Evolutionary conservation across 2,113 vertebrate species (phyloP), one percentile per base, ranked within the genome.

Genomic region (Hyaena hyaena): DNA sequence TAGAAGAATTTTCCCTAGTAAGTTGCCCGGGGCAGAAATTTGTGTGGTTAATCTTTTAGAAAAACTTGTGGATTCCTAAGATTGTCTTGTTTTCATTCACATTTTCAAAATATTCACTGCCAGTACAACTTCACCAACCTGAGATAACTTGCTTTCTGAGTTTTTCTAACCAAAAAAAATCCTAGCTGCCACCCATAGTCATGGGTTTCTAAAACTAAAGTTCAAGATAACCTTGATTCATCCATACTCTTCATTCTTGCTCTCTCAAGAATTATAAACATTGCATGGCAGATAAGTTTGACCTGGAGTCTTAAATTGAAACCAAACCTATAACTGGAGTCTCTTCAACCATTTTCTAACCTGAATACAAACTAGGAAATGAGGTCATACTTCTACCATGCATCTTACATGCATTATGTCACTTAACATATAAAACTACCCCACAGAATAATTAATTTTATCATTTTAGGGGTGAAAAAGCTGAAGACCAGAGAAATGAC

Each of bases 31-130:
- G 89, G 77, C 12, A 94, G 19, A 82, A 82, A 91, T 95, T 12
- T 93, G 24, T 61, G 89, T 61, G n/a, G 33, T 50, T 96, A 88
- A 63, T 90, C 63, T 86, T 95, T 80, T 21, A 93, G 53, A 88
- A 35, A 88, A 66, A 33, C 50, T 33, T 45, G 63, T 43, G 39
- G 19, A 71, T 88, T 81, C 45, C 73, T 82, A 69, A 77, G 10
- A 10, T 93, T 80, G 15, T 15, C 10, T 68, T 33, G 14, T 45
- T 91, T 86, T 79, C 82, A n/a, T 50, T 68, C 77, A 88, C 43
- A 90, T 95, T 95, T 96, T 88, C 28, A 50, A 95, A 31, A 95
- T 0, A 2, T 79, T 79, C 19, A 24, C 61, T 79, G 61, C 1
- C 45, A 95, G 68, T 31, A 9, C 19, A 68, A 77, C 19, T 12